Evolutionary conservation across 1,140 invertebrate species (phyloP).

Genomic region (Planococcus citri): DNA sequence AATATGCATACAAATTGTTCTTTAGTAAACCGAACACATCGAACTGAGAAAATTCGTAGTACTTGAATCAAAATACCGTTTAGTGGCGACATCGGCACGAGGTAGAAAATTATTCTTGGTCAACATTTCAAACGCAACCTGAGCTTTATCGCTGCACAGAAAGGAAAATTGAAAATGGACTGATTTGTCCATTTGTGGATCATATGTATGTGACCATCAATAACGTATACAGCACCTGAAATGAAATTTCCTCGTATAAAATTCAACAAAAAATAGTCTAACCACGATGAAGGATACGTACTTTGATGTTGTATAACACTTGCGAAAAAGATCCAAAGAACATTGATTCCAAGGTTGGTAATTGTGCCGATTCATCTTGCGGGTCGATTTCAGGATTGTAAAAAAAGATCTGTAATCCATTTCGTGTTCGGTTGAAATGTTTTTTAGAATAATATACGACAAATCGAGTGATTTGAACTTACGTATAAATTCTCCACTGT

Average conservation of each 20-base stretch:
- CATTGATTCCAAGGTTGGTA: conserved; percentile 48
- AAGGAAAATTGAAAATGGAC: conserved; percentile 81
- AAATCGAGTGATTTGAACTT: conserved; percentile 29
- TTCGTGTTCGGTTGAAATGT: background rate
- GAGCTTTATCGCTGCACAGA: conserved; percentile 69
- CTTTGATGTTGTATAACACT: conserved; percentile 60
- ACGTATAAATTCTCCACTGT: conserved; percentile 53
- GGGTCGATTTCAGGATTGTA: background rate
- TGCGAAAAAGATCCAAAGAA: conserved; percentile 62
- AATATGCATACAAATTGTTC: too few species aligned
- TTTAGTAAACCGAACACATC: background rate
- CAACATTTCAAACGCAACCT: conserved; percentile 67
- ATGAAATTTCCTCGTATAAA: conserved; percentile 17
- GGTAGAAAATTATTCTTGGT: conserved; percentile 78
- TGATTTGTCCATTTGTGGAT: conserved; percentile 66
- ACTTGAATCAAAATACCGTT: conserved; percentile 49
- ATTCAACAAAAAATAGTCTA: background rate
- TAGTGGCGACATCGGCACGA: conserved; percentile 65
- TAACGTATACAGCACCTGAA: conserved; percentile 77
- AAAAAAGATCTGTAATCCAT: background rate
- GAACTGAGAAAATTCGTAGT: too few species aligned
- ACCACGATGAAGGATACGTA: conserved; percentile 27
- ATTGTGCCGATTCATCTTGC: background rate
- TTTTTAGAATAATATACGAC: background rate
- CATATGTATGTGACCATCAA: conserved; percentile 83